A percentile compares a stretch with the other conserved stretches of the same genome.
Conservation (phyloP, 2,888 invertebrate genomes). For the Eupeodes luniger region DNA sequence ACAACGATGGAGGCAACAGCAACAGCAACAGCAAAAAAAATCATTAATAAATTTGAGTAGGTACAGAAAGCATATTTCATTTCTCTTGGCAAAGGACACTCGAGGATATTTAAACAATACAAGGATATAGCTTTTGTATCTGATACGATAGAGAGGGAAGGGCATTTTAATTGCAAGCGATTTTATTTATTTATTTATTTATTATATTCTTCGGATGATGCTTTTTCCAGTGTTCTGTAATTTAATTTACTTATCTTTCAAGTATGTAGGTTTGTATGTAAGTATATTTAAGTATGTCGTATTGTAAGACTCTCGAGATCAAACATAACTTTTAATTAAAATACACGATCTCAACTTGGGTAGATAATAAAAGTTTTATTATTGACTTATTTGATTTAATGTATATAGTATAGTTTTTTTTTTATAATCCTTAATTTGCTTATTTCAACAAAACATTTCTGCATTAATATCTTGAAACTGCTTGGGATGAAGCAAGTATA, state of each 20-base stretch:
- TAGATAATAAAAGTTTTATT: too few species aligned
- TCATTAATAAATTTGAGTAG: slow-evolving; percentile 33
- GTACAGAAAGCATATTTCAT: slow-evolving; percentile 55
- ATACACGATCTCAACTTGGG: too few species aligned
- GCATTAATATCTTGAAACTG: too few species aligned
- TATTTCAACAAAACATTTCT: too few species aligned
- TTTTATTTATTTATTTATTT: slow-evolving; percentile 40
- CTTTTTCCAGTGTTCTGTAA: slow-evolving; percentile 18
- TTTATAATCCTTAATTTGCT: too few species aligned
- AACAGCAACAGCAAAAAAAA: slow-evolving; percentile 27
- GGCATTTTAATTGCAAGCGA: slow-evolving; percentile 44
- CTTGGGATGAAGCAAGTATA: too few species aligned
- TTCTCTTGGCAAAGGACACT: slow-evolving; percentile 48
- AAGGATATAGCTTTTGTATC: slow-evolving; percentile 20
- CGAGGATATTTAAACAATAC: slow-evolving; percentile 54
- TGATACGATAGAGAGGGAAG: background rate
- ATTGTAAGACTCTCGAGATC: background rate
- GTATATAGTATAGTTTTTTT: too few species aligned
- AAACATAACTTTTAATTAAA: too few species aligned
- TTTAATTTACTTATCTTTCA: slow-evolving; percentile 43
- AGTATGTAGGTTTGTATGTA: background rate
- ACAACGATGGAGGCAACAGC: too few species aligned
- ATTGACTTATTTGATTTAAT: too few species aligned
- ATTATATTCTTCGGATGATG: background rate
- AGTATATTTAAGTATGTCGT: background rate